Evolutionary conservation across 2,888 invertebrate genomes (phyloP), one percentile per base, ranked within the genome.

Genomic region (Athripsodes cinereus): DNA sequence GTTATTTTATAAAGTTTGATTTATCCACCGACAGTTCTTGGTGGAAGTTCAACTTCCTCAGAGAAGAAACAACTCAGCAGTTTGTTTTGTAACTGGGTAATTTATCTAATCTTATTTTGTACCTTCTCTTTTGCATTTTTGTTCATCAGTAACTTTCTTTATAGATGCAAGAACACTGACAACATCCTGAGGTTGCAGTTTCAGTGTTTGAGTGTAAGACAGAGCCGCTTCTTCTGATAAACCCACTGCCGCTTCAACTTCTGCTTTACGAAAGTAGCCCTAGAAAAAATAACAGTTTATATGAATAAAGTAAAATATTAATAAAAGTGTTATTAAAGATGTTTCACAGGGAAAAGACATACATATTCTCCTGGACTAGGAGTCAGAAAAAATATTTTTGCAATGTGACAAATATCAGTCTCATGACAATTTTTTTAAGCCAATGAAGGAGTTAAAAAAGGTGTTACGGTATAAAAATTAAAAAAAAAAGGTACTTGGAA

Each of bases 231-330:
- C 85, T 66, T 78, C 79, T 69, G 81, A 85, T 62, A 85, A 78
- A 60, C 79, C 83, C 65, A 86, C 84, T 1, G 85, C 84, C 65
- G 81, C 81, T 71, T 88, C 85, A 1, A 88, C 84, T 72, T 88
- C 87, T 47, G 83, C 88, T 67, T 84, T 82, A 22, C 88, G 80
- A 69, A 85, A 87, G 70, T 87, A 87, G 13, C 87, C 88, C 86
- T 86, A 70, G 68, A 40, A 22, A n/a, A 58, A n/a, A 18, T 5
- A 13, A 20, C 21, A 47, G 31, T 46, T 8, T 46, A 16, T 13
- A 46, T 22, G 48, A 10, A 16, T 10, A 18, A 21, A 8, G 34
- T 21, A 35, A 35, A 40, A 55, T 46, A 46, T 46, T 18, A 11
- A 18, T 18, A 16, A 46, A 11, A 46, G n/a, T 18, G n/a, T 46